Evolutionary conservation across 1,140 invertebrate species (phyloP).

Genomic region (Conopomorpha cramerella): DNA sequence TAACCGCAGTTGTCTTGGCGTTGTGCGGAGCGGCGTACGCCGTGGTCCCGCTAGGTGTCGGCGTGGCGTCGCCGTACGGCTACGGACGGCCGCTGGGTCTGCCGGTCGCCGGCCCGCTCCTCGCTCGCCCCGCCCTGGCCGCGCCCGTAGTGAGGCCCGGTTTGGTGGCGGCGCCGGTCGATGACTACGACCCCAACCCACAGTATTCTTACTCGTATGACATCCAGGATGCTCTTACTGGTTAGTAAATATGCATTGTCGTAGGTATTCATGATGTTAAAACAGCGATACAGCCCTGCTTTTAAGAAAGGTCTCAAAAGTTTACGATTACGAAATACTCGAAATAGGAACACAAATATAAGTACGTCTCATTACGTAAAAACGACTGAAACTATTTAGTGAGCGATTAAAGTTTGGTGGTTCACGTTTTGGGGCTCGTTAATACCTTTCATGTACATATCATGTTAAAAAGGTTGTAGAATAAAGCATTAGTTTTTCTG

Average conservation of each 20-base stretch:
- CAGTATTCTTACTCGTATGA: constrained; percentile 72
- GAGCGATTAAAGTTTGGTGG: no score
- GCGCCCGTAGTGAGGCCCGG: constrained; percentile 13
- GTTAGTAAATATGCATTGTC: no score
- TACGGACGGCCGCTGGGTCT: constrained; percentile 4
- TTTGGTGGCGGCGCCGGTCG: constrained; percentile 36
- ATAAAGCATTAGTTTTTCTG: no score
- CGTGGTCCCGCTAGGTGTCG: neutral
- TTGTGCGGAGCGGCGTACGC: constrained; percentile 10
- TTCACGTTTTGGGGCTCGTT: no score
- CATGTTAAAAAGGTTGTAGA: no score
- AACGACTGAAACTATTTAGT: no score
- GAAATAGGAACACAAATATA: no score
- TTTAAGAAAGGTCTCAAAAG: no score
- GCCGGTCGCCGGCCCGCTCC: constrained; percentile 10
- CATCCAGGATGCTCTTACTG: constrained; percentile 66
- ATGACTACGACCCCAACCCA: constrained; percentile 65
- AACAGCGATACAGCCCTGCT: no score
- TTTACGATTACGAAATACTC: no score
- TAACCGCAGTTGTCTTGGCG: constrained; percentile 22
- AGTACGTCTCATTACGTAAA: no score
- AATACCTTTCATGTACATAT: no score
- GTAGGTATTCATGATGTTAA: neutral
- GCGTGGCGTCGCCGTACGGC: neutral
- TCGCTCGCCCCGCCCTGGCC: constrained; percentile 17